These are phyloP conservation scores for Apamea sordens DNA, from an alignment of 2,888 invertebrate genomes.

Conservation along the genomic window DNA sequence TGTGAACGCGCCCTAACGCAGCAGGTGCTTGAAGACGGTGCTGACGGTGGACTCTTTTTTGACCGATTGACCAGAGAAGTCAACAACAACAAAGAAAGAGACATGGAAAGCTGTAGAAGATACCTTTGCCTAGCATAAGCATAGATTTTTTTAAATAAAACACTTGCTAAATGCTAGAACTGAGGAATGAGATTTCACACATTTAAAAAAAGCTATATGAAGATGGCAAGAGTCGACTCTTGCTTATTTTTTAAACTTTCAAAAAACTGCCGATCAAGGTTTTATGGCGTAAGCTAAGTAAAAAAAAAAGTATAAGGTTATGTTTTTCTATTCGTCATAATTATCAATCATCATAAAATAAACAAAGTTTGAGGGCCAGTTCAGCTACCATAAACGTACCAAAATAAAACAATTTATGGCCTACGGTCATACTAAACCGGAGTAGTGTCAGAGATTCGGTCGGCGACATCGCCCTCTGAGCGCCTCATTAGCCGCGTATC, in stretches of 20 bases:
- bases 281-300: not conserved
- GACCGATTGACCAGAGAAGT: not conserved
- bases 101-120: not conserved
- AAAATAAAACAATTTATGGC: conserved; percentile 26
- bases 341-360: conserved; percentile 14
- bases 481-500: conserved; percentile 50
- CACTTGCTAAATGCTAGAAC: too few relatives aligned
- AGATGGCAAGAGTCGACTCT: too few relatives aligned
- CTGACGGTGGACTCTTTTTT: not conserved
- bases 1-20: too few relatives aligned
- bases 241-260: not conserved
- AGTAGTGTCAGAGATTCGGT: conserved; percentile 24
- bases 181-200: not conserved
- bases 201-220: too few relatives aligned
- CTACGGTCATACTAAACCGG: conserved; percentile 25
- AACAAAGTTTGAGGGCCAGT: not conserved
- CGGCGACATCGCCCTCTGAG: conserved; percentile 30
- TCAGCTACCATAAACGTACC: conserved; percentile 2
- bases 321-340: not conserved
- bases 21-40: not conserved
- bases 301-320: not conserved
- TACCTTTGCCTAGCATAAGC: not conserved
- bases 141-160: too few relatives aligned
- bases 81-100: not conserved
- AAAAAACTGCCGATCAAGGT: not conserved